Percentiles rank a stretch among this genome's conserved stretches.
Evolutionary conservation across 2,797 vertebrate genomes (phyloP).

Genomic region (Crocidura indochinensis): DNA sequence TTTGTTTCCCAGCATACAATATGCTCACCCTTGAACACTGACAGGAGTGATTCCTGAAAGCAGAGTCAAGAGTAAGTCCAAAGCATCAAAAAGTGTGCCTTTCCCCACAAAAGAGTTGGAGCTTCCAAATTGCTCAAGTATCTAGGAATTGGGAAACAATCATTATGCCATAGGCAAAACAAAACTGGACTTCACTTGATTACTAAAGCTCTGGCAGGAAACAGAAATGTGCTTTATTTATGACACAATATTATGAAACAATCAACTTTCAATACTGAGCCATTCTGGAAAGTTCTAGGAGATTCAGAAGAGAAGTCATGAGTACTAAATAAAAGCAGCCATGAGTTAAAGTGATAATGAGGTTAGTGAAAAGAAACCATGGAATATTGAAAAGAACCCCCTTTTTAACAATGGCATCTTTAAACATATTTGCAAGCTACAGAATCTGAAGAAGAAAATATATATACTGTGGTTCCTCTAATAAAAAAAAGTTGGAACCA

Average conservation of each 20-base stretch:
- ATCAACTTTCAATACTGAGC: slow-evolving; percentile 75
- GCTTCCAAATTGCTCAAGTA: slow-evolving; percentile 19
- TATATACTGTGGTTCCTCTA: slow-evolving; percentile 75
- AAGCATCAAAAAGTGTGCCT: no score
- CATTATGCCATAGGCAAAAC: neutral
- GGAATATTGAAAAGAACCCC: slow-evolving; percentile 83
- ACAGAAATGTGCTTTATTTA: slow-evolving; percentile 18
- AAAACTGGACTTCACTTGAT: neutral
- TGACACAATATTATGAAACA: slow-evolving; percentile 12
- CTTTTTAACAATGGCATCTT: slow-evolving; percentile 82
- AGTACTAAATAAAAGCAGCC: slow-evolving; percentile 86
- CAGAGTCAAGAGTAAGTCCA: no score
- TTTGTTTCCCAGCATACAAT: no score
- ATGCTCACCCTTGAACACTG: no score
- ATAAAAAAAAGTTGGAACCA: slow-evolving; percentile 80
- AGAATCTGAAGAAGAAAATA: slow-evolving; percentile 73
- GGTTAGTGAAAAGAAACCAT: slow-evolving; percentile 86
- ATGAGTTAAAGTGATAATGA: slow-evolving; percentile 87
- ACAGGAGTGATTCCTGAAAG: no score
- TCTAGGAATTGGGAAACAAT: slow-evolving; percentile 10
- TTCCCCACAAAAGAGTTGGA: neutral
- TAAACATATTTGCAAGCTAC: slow-evolving; percentile 84
- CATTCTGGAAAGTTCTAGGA: slow-evolving; percentile 79
- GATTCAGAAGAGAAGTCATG: slow-evolving; percentile 82
- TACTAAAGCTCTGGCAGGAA: neutral